A percentile compares a stretch with the other conserved stretches of the same genome.
Conservation (phyloP, 2,888 invertebrate genomes). For the Agrenia bidenticulata region DNA sequence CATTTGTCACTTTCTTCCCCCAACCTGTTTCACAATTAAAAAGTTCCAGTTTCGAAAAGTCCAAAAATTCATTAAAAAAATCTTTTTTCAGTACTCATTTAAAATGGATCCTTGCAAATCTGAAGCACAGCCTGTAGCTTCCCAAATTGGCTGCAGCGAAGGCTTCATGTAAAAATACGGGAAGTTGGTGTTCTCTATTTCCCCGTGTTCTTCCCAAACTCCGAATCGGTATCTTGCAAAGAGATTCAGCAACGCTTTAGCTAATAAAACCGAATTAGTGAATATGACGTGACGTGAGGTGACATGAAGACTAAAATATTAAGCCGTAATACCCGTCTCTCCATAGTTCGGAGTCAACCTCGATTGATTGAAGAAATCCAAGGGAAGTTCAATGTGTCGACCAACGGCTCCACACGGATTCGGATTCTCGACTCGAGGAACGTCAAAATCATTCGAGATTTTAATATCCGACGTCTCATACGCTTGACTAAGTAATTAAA, state of each 20-base stretch:
- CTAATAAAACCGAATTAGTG: constrained; percentile 14
- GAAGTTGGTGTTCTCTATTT: constrained; percentile 37
- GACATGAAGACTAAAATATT: too few species aligned
- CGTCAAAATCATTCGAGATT: constrained; percentile 26
- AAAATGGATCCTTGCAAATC: constrained; percentile 4
- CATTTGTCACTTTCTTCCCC: constrained; percentile 25
- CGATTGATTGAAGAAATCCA: constrained; percentile 32
- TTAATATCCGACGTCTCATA: constrained; percentile 40
- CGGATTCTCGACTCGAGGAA: constrained; percentile 46
- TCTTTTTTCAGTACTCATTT: neutral
- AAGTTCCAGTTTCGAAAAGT: neutral
- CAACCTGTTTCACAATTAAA: constrained; percentile 9
- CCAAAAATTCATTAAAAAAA: neutral
- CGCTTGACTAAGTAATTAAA: constrained; percentile 13
- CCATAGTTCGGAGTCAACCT: constrained; percentile 20
- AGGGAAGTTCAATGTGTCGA: constrained; percentile 42
- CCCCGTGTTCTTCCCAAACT: constrained; percentile 48
- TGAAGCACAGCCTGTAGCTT: constrained; percentile 35
- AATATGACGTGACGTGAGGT: too few species aligned
- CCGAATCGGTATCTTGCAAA: constrained; percentile 48
- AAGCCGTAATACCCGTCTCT: constrained; percentile 15
- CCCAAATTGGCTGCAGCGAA: constrained; percentile 24
- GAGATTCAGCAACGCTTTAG: constrained; percentile 35
- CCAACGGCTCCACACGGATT: constrained; percentile 45
- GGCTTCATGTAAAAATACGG: constrained; percentile 42